These are phyloP conservation scores for Xerus rutilus DNA, from an alignment of 2,797 vertebrate species.

Conservation along the genomic window DNA sequence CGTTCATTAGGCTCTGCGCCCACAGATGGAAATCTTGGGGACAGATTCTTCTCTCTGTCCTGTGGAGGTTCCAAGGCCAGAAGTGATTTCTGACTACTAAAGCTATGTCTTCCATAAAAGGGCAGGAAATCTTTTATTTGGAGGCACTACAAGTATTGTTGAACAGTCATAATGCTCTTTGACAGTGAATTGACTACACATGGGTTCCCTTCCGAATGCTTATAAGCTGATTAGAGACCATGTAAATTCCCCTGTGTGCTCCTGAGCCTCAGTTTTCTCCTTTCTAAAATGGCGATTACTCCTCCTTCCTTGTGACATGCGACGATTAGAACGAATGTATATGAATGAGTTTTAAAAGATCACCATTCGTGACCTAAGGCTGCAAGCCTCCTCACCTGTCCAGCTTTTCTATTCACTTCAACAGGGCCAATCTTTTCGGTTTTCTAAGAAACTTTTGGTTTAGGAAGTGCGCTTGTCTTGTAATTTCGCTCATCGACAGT, in stretches of 20 bases:
- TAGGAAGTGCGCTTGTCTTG: background rate
- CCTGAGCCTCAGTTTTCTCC: background rate
- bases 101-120: background rate
- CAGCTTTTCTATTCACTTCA: background rate
- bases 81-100: background rate
- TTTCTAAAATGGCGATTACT: background rate
- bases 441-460: constrained; percentile 74
- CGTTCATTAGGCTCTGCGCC: accelerated
- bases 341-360: background rate
- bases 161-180: background rate
- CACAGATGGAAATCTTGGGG: too few species aligned
- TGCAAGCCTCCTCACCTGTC: background rate
- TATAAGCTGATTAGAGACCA: background rate
- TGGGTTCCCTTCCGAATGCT: background rate
- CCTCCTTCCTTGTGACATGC: background rate
- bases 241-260: background rate
- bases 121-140: background rate
- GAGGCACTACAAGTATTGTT: background rate
- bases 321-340: background rate
- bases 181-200: background rate
- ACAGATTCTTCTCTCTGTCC: background rate
- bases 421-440: background rate
- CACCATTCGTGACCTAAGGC: background rate
- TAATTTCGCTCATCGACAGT: constrained; percentile 50
- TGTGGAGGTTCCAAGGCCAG: background rate